These are phyloP conservation scores for Drosophila conformis DNA, from an alignment of 2,888 invertebrate genomes.

Conservation along the genomic window DNA sequence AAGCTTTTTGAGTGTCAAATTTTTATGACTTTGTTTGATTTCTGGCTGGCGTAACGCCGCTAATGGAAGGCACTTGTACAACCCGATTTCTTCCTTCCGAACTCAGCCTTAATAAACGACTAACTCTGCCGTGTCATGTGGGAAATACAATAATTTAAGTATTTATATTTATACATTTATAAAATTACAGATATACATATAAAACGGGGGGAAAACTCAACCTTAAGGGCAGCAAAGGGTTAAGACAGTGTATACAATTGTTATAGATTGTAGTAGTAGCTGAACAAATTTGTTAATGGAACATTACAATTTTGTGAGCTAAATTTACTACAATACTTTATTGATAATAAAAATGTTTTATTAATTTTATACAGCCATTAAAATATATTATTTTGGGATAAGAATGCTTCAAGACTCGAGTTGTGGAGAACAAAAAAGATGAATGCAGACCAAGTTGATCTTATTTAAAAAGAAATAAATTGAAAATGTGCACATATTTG, in stretches of 20 bases:
- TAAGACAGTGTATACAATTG: neutral
- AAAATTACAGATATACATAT: neutral
- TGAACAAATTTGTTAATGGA: neutral
- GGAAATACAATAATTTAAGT: constrained; percentile 12
- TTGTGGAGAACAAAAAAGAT: too few relatives aligned
- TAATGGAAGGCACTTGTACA: constrained; percentile 79
- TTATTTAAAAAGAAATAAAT: neutral
- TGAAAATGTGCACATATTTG: constrained; percentile 1
- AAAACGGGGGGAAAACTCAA: neutral
- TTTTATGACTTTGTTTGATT: constrained; percentile 82
- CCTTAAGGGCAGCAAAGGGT: neutral
- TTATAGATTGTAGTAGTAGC: neutral
- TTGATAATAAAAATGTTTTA: neutral
- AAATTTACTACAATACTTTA: neutral
- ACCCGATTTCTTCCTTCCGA: constrained; percentile 53
- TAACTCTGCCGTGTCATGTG: constrained; percentile 37
- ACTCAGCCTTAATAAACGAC: neutral
- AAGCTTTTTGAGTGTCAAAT: constrained; percentile 74
- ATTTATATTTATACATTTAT: neutral
- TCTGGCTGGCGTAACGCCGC: constrained; percentile 68
- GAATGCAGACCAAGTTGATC: neutral
- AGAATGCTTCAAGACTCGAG: neutral
- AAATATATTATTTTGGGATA: neutral
- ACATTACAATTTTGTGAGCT: rapidly evolving
- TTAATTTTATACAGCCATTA: neutral